Evolutionary conservation across 2,888 invertebrate genomes (phyloP), one percentile per base, ranked within the genome.

Genomic region (Chrysina gloriosa): DNA sequence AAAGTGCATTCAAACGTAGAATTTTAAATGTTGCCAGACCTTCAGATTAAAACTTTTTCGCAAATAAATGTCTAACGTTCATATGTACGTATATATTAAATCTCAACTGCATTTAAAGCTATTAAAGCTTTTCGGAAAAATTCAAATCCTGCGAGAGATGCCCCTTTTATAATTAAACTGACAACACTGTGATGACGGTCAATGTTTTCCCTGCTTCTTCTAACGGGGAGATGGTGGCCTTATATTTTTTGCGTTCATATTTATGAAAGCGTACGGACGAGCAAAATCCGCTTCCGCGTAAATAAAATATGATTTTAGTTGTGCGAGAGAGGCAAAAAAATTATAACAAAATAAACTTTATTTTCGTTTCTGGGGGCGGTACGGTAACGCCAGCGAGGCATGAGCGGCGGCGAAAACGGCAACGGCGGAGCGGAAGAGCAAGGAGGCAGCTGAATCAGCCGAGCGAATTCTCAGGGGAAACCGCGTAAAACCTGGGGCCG

Each of bases 401-500:
- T 45, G 27, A 27, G 27, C 27, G 58, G 45, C n/a, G n/a, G 11
- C 9, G 42, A 61, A 61, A 61, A 42, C 27, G 42, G 58, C 58
- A 61, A 61, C 58, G 42, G 16, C 16, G 27, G 27, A 27, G 58
- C 58, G 42, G 42, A 61, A 42, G 42, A 42, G 42, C 27, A 42
- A 61, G 58, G 70, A 70, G 72, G 74, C 75, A 75, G 76, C 76
- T 75, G 76, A 77, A 75, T 75, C 74, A 75, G 75, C 72, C 72
- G 72, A 70, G 71, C 69, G 69, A 65, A 71, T 65, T 71, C 72
- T 74, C 77, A 74, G 64, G 77, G 76, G 77, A 76, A 71, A 68
- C 74, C 70, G 73, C 73, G 74, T 75, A 76, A 76, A 77, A 75
- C 75, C 75, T 73, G 72, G 71, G 74, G 67, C 76, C 77, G 77